Percentiles rank a stretch among this genome's conserved stretches.
Conservation (phyloP, 2,113 vertebrate species). For the Lophotis ruficrista region DNA sequence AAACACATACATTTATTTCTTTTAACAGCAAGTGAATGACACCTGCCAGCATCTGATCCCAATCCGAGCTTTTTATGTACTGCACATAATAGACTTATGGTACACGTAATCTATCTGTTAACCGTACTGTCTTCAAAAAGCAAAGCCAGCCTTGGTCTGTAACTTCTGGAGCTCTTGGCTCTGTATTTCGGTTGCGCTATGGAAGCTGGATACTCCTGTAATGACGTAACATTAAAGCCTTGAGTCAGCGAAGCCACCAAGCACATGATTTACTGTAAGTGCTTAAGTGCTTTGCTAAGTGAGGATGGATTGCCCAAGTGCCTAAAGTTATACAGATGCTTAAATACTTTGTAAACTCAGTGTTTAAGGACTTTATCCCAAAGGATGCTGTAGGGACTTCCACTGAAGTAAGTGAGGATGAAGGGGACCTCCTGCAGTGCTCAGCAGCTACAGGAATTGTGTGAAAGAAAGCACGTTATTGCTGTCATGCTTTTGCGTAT, state of each 20-base stretch:
- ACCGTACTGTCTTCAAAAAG: not conserved
- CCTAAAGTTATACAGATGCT: conserved; percentile 5
- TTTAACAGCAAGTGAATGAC: not conserved
- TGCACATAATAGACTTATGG: not conserved
- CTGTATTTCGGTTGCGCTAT: not conserved
- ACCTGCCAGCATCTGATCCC: not conserved
- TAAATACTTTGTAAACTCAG: conserved; percentile 31
- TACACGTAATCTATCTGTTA: not conserved
- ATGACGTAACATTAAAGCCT: not conserved
- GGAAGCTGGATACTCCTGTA: not conserved
- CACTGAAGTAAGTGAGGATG: not conserved
- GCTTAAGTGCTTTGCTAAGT: conserved; percentile 29
- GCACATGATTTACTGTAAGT: conserved; percentile 36
- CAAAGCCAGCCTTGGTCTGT: fast-evolving
- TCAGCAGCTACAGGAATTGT: not conserved
- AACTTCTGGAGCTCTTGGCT: not conserved
- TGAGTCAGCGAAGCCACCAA: not conserved
- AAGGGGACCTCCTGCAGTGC: not conserved
- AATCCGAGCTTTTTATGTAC: not conserved
- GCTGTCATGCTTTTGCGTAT: not conserved
- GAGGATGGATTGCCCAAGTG: not conserved
- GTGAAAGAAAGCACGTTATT: not conserved
- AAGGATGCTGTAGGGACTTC: conserved; percentile 1
- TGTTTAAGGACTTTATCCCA: conserved; percentile 20
- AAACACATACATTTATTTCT: not conserved